Evolutionary conservation across 2,888 invertebrate genomes (phyloP).

Genomic region (Ethmia dodecea): DNA sequence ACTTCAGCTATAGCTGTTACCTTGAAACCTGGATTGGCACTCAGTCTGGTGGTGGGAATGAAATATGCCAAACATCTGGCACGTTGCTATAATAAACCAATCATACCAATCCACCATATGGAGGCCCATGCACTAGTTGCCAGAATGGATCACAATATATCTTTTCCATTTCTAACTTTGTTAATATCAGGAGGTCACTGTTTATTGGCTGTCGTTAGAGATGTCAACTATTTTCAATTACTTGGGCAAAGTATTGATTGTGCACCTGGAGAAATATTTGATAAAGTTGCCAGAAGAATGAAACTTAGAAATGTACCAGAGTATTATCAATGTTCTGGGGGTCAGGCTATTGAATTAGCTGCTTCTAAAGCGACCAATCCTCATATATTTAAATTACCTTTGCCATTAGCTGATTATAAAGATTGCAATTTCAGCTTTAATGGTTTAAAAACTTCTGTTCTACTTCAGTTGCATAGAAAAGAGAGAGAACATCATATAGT

Average conservation of each 20-base stretch:
- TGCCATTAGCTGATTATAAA: slow-evolving; percentile 79
- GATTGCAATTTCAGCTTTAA: slow-evolving; percentile 96
- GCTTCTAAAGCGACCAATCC: slow-evolving; percentile 84
- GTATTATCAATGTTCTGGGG: slow-evolving; percentile 87
- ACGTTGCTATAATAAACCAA: slow-evolving; percentile 82
- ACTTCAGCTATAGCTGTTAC: slow-evolving; percentile 94
- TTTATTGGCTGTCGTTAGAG: slow-evolving; percentile 85
- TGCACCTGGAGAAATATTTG: slow-evolving; percentile 96
- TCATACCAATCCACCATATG: slow-evolving; percentile 99
- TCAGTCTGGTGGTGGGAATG: slow-evolving; percentile 88
- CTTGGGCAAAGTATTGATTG: slow-evolving; percentile 89
- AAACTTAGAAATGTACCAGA: slow-evolving; percentile 88
- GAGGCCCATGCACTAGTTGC: slow-evolving; percentile 97
- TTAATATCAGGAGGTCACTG: slow-evolving; percentile 97
- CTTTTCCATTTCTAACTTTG: slow-evolving; percentile 93
- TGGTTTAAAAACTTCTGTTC: slow-evolving; percentile 85
- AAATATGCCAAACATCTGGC: slow-evolving; percentile 90
- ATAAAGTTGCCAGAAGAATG: slow-evolving; percentile 92
- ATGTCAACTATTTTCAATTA: slow-evolving; percentile 85
- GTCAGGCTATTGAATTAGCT: slow-evolving; percentile 90
- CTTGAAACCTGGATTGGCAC: slow-evolving; percentile 87
- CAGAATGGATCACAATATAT: slow-evolving; percentile 83
- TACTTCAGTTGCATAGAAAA: slow-evolving; percentile 71
- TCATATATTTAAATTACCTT: slow-evolving; percentile 80
- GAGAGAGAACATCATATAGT: slow-evolving; percentile 78